Conservation (phyloP, 2,888 invertebrate species). For the Cheilosia impressa region DNA sequence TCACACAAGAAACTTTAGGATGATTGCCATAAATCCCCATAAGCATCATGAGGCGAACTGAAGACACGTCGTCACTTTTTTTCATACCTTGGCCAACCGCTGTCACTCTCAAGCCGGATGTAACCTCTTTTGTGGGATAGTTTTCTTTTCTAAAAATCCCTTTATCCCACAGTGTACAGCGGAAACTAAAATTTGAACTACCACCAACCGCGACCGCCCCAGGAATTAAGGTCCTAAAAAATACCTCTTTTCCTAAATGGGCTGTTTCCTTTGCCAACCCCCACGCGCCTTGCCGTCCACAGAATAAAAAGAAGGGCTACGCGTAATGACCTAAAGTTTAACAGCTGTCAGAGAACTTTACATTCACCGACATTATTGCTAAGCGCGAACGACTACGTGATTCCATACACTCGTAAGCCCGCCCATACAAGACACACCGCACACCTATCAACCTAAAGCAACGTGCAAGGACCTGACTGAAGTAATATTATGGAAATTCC, state of each 20-base stretch:
- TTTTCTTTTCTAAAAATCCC: background rate
- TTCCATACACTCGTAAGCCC: constrained; percentile 64
- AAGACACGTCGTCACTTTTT: constrained; percentile 66
- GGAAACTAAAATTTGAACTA: constrained; percentile 62
- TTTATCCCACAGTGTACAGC: constrained; percentile 7
- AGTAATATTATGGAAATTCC: constrained; percentile 73
- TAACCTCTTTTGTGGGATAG: constrained; percentile 14
- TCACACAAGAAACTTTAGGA: constrained; percentile 51
- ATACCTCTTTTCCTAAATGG: constrained; percentile 51
- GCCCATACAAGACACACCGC: constrained; percentile 23
- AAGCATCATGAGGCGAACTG: constrained; percentile 63
- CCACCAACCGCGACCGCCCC: constrained; percentile 60
- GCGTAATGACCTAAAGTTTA: constrained; percentile 75
- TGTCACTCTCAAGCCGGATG: constrained; percentile 18
- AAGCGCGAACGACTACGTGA: constrained; percentile 73
- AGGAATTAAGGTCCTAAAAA: constrained; percentile 64
- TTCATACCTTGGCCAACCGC: constrained; percentile 59
- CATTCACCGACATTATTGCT: constrained; percentile 74
- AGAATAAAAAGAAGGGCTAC: constrained; percentile 26
- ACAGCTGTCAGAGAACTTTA: constrained; percentile 74
- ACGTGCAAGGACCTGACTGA: constrained; percentile 59
- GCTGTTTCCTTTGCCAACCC: constrained; percentile 26
- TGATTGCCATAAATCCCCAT: constrained; percentile 67
- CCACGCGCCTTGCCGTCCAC: no score
- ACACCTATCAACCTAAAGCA: constrained; percentile 58